Percentiles rank a stretch among this genome's conserved stretches.
phyloP scores from a whole-genome alignment of 2,113 vertebrate genomes.

The Willisornis vidua region DNA sequence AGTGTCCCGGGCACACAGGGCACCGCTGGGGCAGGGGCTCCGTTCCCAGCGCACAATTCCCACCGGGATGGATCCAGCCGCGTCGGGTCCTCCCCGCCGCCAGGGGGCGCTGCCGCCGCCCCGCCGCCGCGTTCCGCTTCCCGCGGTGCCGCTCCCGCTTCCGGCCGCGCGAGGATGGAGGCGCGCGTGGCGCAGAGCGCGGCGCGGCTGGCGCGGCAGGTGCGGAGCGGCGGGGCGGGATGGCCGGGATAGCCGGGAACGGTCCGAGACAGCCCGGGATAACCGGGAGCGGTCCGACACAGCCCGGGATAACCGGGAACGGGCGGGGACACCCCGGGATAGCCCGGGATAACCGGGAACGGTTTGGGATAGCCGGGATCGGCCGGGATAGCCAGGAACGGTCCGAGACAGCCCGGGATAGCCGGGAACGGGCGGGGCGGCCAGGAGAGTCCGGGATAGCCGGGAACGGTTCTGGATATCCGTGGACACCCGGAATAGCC shows the following conservation, averaged over 20 bases:
- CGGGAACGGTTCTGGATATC: not conserved
- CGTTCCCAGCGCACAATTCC: not conserved
- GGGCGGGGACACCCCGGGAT: not conserved
- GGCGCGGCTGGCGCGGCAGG: constrained; percentile 84
- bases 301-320: not conserved
- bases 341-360: not conserved
- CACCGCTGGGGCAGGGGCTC: not conserved
- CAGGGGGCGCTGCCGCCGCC: not conserved
- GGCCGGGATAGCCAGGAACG: too few species aligned
- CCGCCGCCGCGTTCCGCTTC: not conserved
- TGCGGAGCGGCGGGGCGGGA: constrained; percentile 5
- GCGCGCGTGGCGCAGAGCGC: constrained; percentile 71
- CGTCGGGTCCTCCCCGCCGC: not conserved
- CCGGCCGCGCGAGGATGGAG: constrained; percentile 75
- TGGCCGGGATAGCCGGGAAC: too few species aligned
- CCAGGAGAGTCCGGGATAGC: too few species aligned
- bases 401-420: not conserved
- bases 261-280: not conserved
- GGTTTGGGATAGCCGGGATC: too few species aligned
- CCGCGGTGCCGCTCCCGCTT: not conserved
- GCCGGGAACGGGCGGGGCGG: not conserved
- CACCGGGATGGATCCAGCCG: too few species aligned
- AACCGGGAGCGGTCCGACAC: not conserved
- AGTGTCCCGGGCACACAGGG: too few species aligned
- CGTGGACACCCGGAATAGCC: too few species aligned